Evolutionary conservation across 2,888 invertebrate genomes (phyloP), one percentile per base, ranked within the genome.

Genomic region (Xanthorhoe designata): DNA sequence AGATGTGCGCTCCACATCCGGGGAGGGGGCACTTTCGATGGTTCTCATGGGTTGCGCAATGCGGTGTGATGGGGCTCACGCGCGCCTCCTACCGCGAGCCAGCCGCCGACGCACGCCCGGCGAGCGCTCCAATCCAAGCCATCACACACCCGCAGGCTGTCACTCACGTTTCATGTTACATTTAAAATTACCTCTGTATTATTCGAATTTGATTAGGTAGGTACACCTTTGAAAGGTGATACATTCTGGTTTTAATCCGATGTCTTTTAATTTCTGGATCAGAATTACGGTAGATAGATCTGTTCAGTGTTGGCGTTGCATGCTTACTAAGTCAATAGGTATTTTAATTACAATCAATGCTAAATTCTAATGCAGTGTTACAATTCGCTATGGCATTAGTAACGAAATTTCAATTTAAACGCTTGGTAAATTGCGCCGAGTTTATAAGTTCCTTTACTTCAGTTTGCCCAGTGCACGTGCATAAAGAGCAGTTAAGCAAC

Each of bases 21-120:
- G 85, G 90, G 91, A 89, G 92, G 92, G 93, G 92, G 89, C 82
- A 93, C 92, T 92, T 91, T 92, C 93, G 88, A 91, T 92, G 92
- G 89, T 86, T 89, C 87, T 87, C 86, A 88, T 86, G 78, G 80
- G 79, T 89, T 88, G 89, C 92, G 90, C 88, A 92, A 87, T 77
- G 82, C 82, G 79, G 84, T 77, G 81, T 80, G 82, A 89, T 90
- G 90, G 89, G 85, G 87, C 86, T 83, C 83, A 83, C 85, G 86
- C 87, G 82, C 81, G 87, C 84, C 87, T 63, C 84, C 83, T 81
- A 81, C 83, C 75, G 73, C 71, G 53, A 73, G 49, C 65, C 60
- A 47, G 35, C 18, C 57, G 63, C 52, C 38, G 58, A 8, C 50
- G 50, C 58, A 54, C 68, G 70, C 66, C 73, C 71, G 63, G 61